Percentiles rank a stretch among this genome's conserved stretches.
These are phyloP conservation scores for Leuciscus idus DNA, from an alignment of 2,113 vertebrate genomes.

Conservation along the genomic window DNA sequence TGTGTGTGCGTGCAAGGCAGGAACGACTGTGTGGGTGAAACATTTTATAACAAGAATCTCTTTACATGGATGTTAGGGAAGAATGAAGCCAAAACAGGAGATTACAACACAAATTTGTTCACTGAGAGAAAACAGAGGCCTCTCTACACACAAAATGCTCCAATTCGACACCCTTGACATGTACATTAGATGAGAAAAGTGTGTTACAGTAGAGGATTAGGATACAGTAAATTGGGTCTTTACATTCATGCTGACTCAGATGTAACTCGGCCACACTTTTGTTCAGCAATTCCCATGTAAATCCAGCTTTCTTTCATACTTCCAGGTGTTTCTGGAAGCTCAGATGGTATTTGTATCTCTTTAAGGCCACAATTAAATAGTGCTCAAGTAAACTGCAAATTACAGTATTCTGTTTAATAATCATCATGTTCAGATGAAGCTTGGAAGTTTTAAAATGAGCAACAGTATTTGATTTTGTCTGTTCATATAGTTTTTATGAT, in stretches of 20 bases:
- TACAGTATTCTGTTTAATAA: not conserved
- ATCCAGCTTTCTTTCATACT: not conserved
- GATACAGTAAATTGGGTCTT: not conserved
- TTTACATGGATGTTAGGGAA: slow-evolving; percentile 17
- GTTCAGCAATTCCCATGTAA: not conserved
- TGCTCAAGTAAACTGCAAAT: not conserved
- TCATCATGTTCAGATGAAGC: not conserved
- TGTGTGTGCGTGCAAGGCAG: not conserved
- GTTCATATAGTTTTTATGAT: not conserved
- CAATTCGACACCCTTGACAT: not conserved
- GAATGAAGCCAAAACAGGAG: slow-evolving; percentile 15
- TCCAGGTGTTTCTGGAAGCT: not conserved
- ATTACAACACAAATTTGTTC: slow-evolving; percentile 25
- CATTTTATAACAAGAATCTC: slow-evolving; percentile 29
- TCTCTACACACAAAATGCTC: not conserved
- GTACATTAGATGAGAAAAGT: not conserved
- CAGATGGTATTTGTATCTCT: not conserved
- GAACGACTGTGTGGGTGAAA: slow-evolving; percentile 28
- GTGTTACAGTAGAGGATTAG: not conserved
- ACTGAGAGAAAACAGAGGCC: not conserved
- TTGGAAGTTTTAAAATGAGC: not conserved
- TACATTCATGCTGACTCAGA: not conserved
- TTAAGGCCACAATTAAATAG: not conserved
- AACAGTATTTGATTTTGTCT: not conserved
- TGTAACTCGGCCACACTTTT: not conserved